Evolutionary conservation across 2,113 vertebrate genomes (phyloP), one percentile per base, ranked within the genome.

Genomic region (Eurypyga helias): DNA sequence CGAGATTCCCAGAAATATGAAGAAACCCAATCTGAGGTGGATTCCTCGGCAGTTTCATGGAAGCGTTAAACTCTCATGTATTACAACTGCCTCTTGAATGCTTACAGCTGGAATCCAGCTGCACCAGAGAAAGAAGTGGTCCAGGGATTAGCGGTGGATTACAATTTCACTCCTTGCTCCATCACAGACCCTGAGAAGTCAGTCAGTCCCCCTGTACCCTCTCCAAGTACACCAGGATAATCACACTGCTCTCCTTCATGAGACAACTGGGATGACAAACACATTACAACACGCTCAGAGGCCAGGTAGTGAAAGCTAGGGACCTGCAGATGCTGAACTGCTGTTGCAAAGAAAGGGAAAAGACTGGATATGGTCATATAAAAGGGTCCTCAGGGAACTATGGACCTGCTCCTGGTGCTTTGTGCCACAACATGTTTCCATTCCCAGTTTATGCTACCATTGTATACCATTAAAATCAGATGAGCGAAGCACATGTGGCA

Each of bases 231-330:
- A 21, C 1, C 10, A 3, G 78, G 34, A 55, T 55, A 25, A 12
- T 12, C 2, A 0, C 7, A 1, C 43, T 69, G 72, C 65, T 28
- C 28, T 52, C 2, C 28, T 12, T 17, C 54, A 2, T 29, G 26
- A 7, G 24, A 38, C 29, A 61, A 3, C 71, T 7, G 17, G 16
- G 36, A 70, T 28, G 33, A 49, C 83, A 51, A 49, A 25, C 69
- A 33, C 15, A 1, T 13, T 46, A 7, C 0, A 0, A 31, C 0
- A 2, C 52, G 4, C 45, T 46, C 31, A 4, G 24, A 9, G 9
- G 28, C 43, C 66, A 61, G 33, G 34, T 2, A 55, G 46, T 33
- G 45, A 55, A 29, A 49, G 31, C 14, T 16, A 25, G 28, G 54
- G 72, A 34, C 1, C 0, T 1, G 8, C 41, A 55, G 57, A 18